Evolutionary conservation across 2,797 vertebrate species (phyloP), one percentile per base, ranked within the genome.

Genomic region (Lutjanus campechanus): DNA sequence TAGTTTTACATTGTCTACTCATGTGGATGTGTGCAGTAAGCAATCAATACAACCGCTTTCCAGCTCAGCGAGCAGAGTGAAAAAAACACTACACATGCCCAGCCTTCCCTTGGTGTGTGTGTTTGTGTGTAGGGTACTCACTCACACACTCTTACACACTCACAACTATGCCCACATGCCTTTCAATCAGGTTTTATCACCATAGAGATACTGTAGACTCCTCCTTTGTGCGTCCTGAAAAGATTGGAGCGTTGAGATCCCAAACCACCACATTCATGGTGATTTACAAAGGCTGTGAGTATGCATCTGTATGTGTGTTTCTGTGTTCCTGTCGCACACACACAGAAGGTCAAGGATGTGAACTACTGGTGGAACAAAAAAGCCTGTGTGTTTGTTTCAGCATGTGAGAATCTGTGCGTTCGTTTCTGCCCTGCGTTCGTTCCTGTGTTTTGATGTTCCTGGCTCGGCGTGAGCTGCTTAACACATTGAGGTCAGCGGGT

Each of bases 181-280:
- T 85, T 89, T 90, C 77, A 73, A 68, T 86, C 83, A 88, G 83
- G 87, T 92, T 91, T 88, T 86, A 93, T 93, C 91, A 82, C 92
- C 88, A 91, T 92, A 86, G 91, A 84, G 88, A 91, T 90, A 88
- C 86, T 69, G 81, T 76, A 79, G 85, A 85, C 88, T 83, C 63
- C 71, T 83, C 84, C 82, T 92, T 89, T 88, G 85, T 92, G 75
- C 0, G 7, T 78, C 20, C 44, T 93, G 85, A 90, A 91, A 87
- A 89, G 87, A 86, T 64, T 8, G 47, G 40, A 85, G 69, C 16
- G 6, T 36, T 74, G 63, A 67, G 60, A 87, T 84, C 82, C 73
- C 75, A 68, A 86, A 77, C 79, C 66, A 46, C 61, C 70, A 70
- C 85, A 89, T 87, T 89, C 74, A 81, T 73, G 53, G 47, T 79